A percentile compares a stretch with the other conserved stretches of the same genome.
These are phyloP conservation scores for Prionailurus viverrinus DNA, from an alignment of 2,113 vertebrate species.

Conservation along the genomic window DNA sequence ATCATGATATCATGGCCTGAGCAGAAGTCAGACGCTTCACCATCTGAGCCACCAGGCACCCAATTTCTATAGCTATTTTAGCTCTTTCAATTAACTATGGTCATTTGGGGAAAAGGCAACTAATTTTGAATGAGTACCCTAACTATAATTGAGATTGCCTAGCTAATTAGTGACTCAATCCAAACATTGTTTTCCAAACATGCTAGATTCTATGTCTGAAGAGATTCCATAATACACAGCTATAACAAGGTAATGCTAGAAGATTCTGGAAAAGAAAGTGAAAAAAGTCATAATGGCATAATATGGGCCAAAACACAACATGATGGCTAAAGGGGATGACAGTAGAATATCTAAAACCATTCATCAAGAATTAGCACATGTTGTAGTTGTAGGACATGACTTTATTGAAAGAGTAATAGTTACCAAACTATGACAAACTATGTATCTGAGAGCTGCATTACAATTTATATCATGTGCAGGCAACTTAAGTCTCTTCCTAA, in stretches of 20 bases:
- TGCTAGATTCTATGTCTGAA: neutral
- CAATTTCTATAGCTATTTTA: neutral
- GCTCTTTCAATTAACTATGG: neutral
- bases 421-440: neutral
- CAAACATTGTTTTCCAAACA: neutral
- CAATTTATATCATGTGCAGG: neutral
- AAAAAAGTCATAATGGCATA: neutral
- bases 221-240: neutral
- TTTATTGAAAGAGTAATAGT: neutral
- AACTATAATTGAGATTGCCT: neutral
- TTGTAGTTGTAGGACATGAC: neutral
- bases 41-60: too few relatives aligned
- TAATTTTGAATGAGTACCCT: neutral
- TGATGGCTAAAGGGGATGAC: neutral
- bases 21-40: too few relatives aligned
- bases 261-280: neutral
- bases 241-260: neutral
- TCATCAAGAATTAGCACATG: neutral
- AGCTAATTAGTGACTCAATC: neutral
- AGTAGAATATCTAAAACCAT: neutral
- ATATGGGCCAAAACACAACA: neutral
- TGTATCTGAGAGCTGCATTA: neutral
- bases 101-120: neutral
- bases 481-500: neutral
- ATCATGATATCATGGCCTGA: too few relatives aligned